Base-by-base conservation (phyloP, 2,888 invertebrate genomes). In the Cataglyphis cursor region DNA sequence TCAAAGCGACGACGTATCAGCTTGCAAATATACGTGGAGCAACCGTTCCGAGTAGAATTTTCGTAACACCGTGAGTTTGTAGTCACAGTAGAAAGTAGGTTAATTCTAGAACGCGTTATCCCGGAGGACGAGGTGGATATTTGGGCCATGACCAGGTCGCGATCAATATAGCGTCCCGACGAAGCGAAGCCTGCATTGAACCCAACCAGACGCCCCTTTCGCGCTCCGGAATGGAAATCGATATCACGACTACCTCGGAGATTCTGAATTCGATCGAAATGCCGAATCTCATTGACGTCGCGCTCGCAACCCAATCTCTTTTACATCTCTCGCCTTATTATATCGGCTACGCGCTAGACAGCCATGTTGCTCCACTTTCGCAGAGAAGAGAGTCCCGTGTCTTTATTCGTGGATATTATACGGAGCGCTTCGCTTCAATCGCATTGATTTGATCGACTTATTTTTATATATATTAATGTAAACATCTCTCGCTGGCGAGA, bases 141-240 rank as follows among this genome's bases (percentile, higher is more conserved):
- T 95, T 94, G 92, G 94, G 93, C 93, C 94, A 94, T 93, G 93
- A 93, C 93, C 94, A 93, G 92, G 92, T 93, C 91, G 91, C 93
- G 93, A 94, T 94, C 93, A 93, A 93, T 93, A 92, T 92, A 89
- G 89, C 89, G 84, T 88, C 78, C 87, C 84, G 86, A 82, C 84
- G 75, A 41, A 35, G 31, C 85, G 75, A 85, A 85, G 78, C 87
- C 84, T 88, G 48, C 84, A 82, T 76, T 64, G 65, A 76, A 62
- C 81, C 24, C 24, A 68, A 64, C 82, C 78, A 74, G 68, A 85
- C 81, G 62, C 82, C 81, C 83, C 80, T 89, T 81, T 65, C 61
- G 66, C 72, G 41, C 31, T 18, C 41, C 2, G 44, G 73, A 78
- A 72, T 72, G 59, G 59, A 72, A 59, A 78, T 78, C 78, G 59